Base-by-base conservation (phyloP, 2,888 invertebrate genomes). In the Sarcophaga subvicina region DNA sequence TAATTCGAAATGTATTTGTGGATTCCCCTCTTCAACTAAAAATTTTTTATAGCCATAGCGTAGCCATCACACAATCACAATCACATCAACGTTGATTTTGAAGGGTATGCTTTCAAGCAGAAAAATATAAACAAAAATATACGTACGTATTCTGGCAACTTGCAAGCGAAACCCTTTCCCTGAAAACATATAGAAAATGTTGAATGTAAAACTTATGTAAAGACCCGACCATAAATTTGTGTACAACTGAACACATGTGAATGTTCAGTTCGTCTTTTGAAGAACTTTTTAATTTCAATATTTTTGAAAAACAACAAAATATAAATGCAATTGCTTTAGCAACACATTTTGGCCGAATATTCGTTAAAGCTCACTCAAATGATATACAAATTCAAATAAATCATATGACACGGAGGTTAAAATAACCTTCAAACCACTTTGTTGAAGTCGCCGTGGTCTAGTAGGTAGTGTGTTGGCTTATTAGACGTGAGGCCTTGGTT, bases 31-130 rank as follows among this genome's bases (percentile, higher is more conserved):
- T 59, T 67, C 37, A 70, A 70, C 47, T 59, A 72, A 64, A 83
- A 59, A 59, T 75, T 59, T 1, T 37, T 37, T 37, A 37, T 37
- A 17, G 73, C 11, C 49, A 14, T 14, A 49, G 11, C 14, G 11
- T 49, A 54, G 54, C 54, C 54, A 54, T 37, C 37, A 54, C 12
- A 54, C 1, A 12, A 54, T 54, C 17, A 54, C 17, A 12, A 54
- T 54, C 54, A 54, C 49, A 11, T 54, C 14, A 49, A 14, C 49
- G 62, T 69, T 63, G 59, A 59, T 67, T 83, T 75, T 78, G 73
- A 81, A 87, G 81, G 86, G 70, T 67, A 75, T 62, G 78, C 49
- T 62, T 54, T 84, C 67, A 82, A 75, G 80, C 70, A 78, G 67
- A 78, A 85, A 85, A 59, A 12, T 60, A 71, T 22, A 69, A 73